A percentile compares a stretch with the other conserved stretches of the same genome.
These are phyloP conservation scores for Caenorhabditis latens DNA, from an alignment of 1,140 invertebrate genomes.

Conservation along the genomic window DNA sequence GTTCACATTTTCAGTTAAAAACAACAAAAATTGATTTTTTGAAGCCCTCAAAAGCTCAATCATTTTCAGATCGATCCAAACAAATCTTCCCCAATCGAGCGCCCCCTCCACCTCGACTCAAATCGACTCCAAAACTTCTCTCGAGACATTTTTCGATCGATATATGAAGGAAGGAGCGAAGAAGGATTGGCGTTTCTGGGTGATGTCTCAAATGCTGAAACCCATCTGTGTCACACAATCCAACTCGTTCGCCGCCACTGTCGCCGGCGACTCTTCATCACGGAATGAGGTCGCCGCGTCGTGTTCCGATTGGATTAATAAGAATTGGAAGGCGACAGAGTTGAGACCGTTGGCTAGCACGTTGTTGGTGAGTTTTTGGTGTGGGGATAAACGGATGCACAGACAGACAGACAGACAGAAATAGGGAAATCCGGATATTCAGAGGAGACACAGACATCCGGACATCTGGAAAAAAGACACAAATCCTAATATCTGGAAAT, in stretches of 20 bases:
- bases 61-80: slow-evolving; percentile 57
- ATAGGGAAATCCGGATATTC: too few relatives aligned
- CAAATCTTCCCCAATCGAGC: slow-evolving; percentile 58
- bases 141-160: slow-evolving; percentile 65
- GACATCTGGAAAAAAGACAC: too few relatives aligned
- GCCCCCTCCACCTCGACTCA: slow-evolving; percentile 15
- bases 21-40: too few relatives aligned
- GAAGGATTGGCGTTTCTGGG: slow-evolving; percentile 67
- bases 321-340: slow-evolving; percentile 53
- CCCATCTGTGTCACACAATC: slow-evolving; percentile 32
- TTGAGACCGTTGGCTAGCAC: slow-evolving; percentile 57
- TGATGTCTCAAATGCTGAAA: slow-evolving; percentile 60
- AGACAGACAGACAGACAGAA: not conserved
- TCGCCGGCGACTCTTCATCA: slow-evolving; percentile 34
- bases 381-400: not conserved
- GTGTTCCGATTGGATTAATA: slow-evolving; percentile 57
- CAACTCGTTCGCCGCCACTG: slow-evolving; percentile 35
- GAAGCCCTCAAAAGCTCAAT: not conserved
- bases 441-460: too few relatives aligned
- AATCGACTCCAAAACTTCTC: slow-evolving; percentile 57
- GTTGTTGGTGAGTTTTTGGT: slow-evolving; percentile 46
- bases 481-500: too few relatives aligned
- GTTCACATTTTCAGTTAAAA: too few relatives aligned
- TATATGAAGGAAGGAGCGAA: slow-evolving; percentile 64
- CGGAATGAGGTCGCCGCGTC: slow-evolving; percentile 52